phyloP scores from a whole-genome alignment of 2,888 invertebrate genomes.

The Aporophyla lueneburgensis region DNA sequence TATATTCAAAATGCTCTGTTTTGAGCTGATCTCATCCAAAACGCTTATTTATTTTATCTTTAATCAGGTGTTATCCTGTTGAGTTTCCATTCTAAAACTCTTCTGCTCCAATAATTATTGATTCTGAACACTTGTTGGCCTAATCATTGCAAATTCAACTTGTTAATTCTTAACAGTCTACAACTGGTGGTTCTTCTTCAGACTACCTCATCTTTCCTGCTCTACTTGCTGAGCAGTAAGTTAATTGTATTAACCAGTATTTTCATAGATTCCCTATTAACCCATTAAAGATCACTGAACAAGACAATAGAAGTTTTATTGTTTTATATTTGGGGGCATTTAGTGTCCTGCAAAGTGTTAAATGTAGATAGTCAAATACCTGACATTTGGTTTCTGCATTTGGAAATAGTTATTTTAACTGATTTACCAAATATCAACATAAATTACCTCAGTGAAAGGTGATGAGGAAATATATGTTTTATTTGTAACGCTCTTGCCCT shows the following conservation, averaged over 20 bases:
- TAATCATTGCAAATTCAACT: neutral
- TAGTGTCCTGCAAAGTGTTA: no score
- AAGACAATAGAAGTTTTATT: no score
- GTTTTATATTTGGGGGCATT: no score
- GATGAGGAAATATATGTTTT: slow-evolving; percentile 13
- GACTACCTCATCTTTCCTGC: neutral
- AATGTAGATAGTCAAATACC: neutral
- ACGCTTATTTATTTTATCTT: neutral
- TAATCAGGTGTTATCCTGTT: neutral
- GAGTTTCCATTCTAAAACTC: neutral
- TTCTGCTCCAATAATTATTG: neutral
- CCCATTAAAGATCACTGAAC: no score
- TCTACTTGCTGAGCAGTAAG: neutral
- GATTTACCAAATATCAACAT: slow-evolving; percentile 16
- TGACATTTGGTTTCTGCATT: neutral
- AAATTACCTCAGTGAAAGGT: slow-evolving; percentile 15
- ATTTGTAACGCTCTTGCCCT: slow-evolving; percentile 11
- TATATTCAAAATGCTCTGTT: neutral
- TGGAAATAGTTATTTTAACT: slow-evolving; percentile 11
- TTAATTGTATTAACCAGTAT: neutral
- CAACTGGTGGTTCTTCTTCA: neutral
- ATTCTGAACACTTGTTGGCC: neutral
- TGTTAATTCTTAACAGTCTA: no score
- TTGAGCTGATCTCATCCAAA: neutral
- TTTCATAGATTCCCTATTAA: neutral